A percentile compares a stretch with the other conserved stretches of the same genome.
These are phyloP conservation scores for Wiebesia pumilae DNA, from an alignment of 1,140 invertebrate genomes.

Conservation along the genomic window DNA sequence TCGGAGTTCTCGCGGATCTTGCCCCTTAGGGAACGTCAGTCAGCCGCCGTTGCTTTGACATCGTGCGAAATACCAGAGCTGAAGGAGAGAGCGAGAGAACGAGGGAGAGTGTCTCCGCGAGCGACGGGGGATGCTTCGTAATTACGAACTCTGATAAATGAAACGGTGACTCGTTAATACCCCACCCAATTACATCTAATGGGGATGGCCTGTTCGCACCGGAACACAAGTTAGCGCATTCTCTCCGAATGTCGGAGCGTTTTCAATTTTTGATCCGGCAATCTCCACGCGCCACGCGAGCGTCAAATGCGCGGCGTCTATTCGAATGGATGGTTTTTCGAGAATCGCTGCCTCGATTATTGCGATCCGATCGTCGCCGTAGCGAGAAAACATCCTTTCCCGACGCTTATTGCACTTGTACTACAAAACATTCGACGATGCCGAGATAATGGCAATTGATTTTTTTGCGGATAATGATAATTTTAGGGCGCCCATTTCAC, in stretches of 20 bases:
- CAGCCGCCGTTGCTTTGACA: constrained; percentile 54
- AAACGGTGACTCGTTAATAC: constrained; percentile 75
- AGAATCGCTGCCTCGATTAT: too few relatives aligned
- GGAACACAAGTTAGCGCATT: background rate
- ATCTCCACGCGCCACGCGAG: background rate
- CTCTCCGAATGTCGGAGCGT: background rate
- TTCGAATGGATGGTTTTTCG: too few relatives aligned
- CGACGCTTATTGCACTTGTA: too few relatives aligned
- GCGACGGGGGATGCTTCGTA: constrained; percentile 68
- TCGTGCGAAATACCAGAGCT: constrained; percentile 46
- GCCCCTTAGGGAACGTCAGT: constrained; percentile 74
- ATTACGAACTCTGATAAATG: constrained; percentile 75
- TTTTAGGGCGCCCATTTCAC: too few relatives aligned
- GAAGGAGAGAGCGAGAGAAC: constrained; percentile 57
- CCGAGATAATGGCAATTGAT: too few relatives aligned
- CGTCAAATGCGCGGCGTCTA: too few relatives aligned
- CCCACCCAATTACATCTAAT: constrained; percentile 73
- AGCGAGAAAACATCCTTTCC: too few relatives aligned
- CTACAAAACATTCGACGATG: too few relatives aligned
- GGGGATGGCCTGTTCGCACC: constrained; percentile 57
- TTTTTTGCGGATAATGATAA: too few relatives aligned
- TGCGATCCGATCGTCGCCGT: too few relatives aligned
- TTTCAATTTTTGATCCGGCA: constrained; percentile 45
- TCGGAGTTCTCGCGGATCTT: constrained; percentile 56
- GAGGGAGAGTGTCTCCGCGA: constrained; percentile 57